Base-by-base conservation (phyloP, 1,140 invertebrate genomes). In the Ceratina calcarata region DNA sequence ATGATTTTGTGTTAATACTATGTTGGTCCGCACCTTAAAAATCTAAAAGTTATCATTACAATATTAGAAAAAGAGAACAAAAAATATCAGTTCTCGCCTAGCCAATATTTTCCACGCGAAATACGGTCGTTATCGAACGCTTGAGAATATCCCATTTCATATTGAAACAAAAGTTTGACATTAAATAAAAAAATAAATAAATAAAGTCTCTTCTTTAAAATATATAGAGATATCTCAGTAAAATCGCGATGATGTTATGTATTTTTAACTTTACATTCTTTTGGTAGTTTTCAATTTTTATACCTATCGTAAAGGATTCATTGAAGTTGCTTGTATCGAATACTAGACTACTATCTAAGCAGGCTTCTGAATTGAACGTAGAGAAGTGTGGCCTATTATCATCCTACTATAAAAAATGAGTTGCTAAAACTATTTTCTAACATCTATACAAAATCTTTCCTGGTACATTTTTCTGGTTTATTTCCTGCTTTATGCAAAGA, bases 1-100 rank as follows among this genome's bases (percentile, higher is more conserved):
- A 88, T 84, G 86, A 86, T 88, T 45, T 45, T 78, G 86, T 89
- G 87, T 87, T 89, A 86, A 88, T 88, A 88, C 86, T 89, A 87
- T 88, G 66, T 80, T 27, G 78, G 18, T 78, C 65, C 80, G 83
- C 77, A 83, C 74, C 72, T 87, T 83, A 82, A 81, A 73, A 78
- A 77, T 83, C 69, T 70, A 81, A 27, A 80, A 86, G 83, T 86
- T 85, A 82, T 80, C 85, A 86, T 86, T 86, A 85, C 53, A 61
- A 86, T 45, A 45, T 45, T 45, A 45, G 37, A 45, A 45, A 45
- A 45, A 45, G 37, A 45, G 37, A 45, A 45, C 3, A 45, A 45
- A 45, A 45, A 45, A 45, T 10, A 6, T 45, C 10, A 1, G 37
- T 45, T 45, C 37, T 45, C 37, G 37, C 37, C 37, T 45, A 45